Conservation (phyloP, 2,113 vertebrate genomes). For the Hippocampus mohnikei region DNA sequence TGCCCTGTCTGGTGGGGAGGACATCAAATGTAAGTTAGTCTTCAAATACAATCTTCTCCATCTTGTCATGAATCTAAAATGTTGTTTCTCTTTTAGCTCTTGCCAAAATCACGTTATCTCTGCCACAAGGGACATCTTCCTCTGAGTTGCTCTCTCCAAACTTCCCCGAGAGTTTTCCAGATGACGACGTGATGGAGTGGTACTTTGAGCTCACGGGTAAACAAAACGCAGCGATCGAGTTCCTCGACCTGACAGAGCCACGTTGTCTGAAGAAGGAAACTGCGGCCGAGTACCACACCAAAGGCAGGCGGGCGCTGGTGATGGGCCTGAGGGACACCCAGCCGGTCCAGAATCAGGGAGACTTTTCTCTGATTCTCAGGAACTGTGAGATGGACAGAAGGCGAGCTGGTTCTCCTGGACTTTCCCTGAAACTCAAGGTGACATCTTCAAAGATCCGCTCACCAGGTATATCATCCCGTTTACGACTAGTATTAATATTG, state of each 20-base stretch:
- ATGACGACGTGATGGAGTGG: conserved; percentile 83
- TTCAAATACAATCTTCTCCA: not conserved
- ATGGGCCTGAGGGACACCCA: conserved; percentile 66
- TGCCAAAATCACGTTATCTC: conserved; percentile 76
- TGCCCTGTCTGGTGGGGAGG: conserved; percentile 69
- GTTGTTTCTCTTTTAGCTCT: conserved; percentile 68
- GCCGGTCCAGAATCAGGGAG: conserved; percentile 68
- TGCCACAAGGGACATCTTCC: conserved; percentile 65
- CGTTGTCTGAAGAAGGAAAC: conserved; percentile 77
- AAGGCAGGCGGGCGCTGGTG: conserved; percentile 24
- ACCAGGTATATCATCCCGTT: conserved; percentile 37
- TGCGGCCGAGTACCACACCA: conserved; percentile 73
- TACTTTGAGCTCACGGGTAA: conserved; percentile 73
- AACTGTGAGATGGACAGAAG: conserved; percentile 80
- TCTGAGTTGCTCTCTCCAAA: conserved; percentile 81
- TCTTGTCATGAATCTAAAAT: not conserved
- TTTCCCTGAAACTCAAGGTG: conserved; percentile 75
- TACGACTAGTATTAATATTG: not conserved
- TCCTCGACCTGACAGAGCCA: conserved; percentile 72
- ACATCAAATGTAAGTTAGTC: conserved; percentile 80
- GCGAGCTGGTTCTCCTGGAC: conserved; percentile 45
- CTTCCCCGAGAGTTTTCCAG: conserved; percentile 80
- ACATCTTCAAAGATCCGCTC: conserved; percentile 36
- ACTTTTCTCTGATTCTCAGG: conserved; percentile 79
- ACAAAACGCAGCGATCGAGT: conserved; percentile 67